phyloP scores from a whole-genome alignment of 2,113 vertebrate species.

The Oryzias javanicus region DNA sequence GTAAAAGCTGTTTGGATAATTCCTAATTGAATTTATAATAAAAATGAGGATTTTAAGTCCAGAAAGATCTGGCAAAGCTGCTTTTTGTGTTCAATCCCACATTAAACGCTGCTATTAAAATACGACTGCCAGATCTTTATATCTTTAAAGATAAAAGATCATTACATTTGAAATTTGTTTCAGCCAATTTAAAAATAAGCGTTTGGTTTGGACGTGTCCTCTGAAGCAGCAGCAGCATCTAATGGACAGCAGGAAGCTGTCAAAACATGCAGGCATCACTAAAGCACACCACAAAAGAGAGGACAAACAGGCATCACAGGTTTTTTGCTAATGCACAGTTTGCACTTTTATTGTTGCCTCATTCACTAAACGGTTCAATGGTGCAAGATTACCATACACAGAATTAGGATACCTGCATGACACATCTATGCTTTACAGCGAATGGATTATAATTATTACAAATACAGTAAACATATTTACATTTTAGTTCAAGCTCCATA shows the following conservation, averaged over 20 bases:
- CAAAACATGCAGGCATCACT: not conserved
- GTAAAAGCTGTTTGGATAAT: too few species aligned
- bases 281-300: constrained; percentile 14
- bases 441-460: constrained; percentile 99
- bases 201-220: not conserved
- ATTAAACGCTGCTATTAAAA: too few species aligned
- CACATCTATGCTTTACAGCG: constrained; percentile 99
- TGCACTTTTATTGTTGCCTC: constrained; percentile 98
- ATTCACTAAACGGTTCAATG: constrained; percentile 94
- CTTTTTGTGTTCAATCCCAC: too few species aligned
- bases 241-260: not conserved
- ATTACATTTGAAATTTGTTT: not conserved
- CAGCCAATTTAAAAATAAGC: not conserved
- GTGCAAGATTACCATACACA: constrained; percentile 98
- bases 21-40: too few species aligned
- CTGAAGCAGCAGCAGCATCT: not conserved
- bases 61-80: too few species aligned
- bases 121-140: too few species aligned
- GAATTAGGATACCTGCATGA: constrained; percentile 95
- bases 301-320: constrained; percentile 34
- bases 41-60: too few species aligned
- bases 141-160: too few species aligned
- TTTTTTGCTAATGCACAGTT: constrained; percentile 83
- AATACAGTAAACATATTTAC: constrained; percentile 99
- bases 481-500: constrained; percentile 98